Conservation (phyloP, 2,113 vertebrate species). For the Excalfactoria chinensis region DNA sequence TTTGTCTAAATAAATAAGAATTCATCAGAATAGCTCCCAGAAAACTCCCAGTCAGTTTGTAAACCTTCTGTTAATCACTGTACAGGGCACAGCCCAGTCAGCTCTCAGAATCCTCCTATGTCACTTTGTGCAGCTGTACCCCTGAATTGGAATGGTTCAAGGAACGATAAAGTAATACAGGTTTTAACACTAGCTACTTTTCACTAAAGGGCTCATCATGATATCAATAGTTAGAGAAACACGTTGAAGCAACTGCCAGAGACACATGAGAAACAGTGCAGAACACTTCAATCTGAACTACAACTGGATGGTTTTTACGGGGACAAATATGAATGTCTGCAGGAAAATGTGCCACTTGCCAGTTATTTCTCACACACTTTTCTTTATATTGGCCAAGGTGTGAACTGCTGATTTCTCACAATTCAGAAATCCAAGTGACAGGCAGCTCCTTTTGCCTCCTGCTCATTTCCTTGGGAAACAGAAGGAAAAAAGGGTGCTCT, state of each 20-base stretch:
- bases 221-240: conserved; percentile 56
- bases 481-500: not conserved
- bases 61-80: not conserved
- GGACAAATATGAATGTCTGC: not conserved
- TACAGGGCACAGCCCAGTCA: not conserved
- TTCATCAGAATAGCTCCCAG: not conserved
- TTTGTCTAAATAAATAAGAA: not conserved
- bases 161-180: not conserved
- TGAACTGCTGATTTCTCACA: not conserved
- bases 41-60: not conserved
- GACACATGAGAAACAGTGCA: conserved; percentile 35
- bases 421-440: not conserved
- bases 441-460: not conserved
- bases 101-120: not conserved
- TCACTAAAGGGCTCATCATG: not conserved
- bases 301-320: not conserved
- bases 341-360: not conserved
- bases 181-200: conserved; percentile 15
- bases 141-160: conserved; percentile 54
- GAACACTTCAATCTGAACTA: not conserved
- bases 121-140: not conserved
- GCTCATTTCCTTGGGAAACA: not conserved
- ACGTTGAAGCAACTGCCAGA: conserved; percentile 57
- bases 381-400: not conserved
- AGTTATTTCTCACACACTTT: not conserved